phyloP scores from a whole-genome alignment of 2,113 vertebrate genomes.

The Taurulus bubalis region DNA sequence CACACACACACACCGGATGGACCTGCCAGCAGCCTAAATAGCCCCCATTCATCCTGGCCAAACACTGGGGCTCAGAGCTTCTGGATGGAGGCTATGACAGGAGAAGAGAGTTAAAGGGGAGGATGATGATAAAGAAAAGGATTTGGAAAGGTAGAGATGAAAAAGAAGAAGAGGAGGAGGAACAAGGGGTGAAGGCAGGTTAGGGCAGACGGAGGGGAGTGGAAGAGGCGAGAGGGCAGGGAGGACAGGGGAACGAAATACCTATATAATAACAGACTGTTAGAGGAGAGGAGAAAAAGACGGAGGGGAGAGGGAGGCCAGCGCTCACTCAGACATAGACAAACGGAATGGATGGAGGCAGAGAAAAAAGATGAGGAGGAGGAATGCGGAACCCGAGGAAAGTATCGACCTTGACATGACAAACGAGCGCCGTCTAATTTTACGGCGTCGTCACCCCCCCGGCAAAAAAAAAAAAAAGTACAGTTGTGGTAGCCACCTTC shows the following conservation, averaged over 20 bases:
- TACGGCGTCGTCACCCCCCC: constrained; percentile 53
- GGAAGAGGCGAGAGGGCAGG: constrained; percentile 14
- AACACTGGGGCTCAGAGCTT: constrained; percentile 57
- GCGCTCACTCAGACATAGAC: constrained; percentile 46
- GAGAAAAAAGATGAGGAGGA: constrained; percentile 50
- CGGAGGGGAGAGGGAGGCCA: constrained; percentile 41
- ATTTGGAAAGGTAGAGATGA: constrained; percentile 12
- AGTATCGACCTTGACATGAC: constrained; percentile 77
- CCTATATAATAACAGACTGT: constrained; percentile 53
- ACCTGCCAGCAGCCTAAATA: constrained; percentile 76
- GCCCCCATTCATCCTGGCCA: constrained; percentile 76
- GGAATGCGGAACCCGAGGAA: constrained; percentile 61
- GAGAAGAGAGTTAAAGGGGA: constrained; percentile 38
- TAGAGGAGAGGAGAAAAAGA: constrained; percentile 43
- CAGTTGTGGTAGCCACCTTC: constrained; percentile 67
- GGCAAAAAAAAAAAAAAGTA: constrained; percentile 31
- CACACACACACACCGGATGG: constrained; percentile 43
- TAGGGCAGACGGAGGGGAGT: neutral
- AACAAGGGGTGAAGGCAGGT: constrained; percentile 22
- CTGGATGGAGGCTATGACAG: constrained; percentile 38
- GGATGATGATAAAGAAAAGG: constrained; percentile 33
- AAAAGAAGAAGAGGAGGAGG: neutral
- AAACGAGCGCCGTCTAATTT: constrained; percentile 74
- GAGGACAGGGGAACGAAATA: constrained; percentile 27
- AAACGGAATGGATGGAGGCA: constrained; percentile 36